Conservation (phyloP, 2,888 invertebrate species). For the Harmothoe impar region DNA sequence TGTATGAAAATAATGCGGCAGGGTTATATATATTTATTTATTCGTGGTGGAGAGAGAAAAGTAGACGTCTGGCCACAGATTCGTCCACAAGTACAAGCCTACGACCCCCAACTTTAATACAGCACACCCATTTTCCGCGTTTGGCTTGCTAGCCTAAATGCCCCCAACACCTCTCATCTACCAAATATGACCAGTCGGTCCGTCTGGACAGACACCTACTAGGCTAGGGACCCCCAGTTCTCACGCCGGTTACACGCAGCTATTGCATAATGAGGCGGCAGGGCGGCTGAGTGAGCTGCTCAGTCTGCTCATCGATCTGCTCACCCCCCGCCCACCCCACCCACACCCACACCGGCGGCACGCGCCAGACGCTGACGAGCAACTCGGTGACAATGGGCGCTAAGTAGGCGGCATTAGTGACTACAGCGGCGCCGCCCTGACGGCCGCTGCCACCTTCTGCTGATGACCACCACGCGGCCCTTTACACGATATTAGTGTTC, state of each 20-base stretch:
- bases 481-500: not conserved
- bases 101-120: too few species aligned
- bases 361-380: not conserved
- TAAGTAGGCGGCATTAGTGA: constrained; percentile 23
- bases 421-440: not conserved
- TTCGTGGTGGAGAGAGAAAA: too few species aligned
- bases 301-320: not conserved
- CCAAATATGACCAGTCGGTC: too few species aligned
- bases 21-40: too few species aligned
- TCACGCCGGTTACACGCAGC: not conserved
- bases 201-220: too few species aligned
- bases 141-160: too few species aligned
- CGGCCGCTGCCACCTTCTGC: not conserved
- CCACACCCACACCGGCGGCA: not conserved
- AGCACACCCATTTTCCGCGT: too few species aligned
- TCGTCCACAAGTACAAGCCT: too few species aligned
- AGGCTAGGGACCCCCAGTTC: not conserved
- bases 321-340: not conserved
- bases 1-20: too few species aligned
- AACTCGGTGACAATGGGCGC: constrained; percentile 7
- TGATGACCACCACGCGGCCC: not conserved
- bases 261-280: constrained; percentile 7
- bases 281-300: not conserved
- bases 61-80: too few species aligned
- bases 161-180: too few species aligned